Base-by-base conservation (phyloP, 2,113 vertebrate genomes). In the Scartelaos histophorus region DNA sequence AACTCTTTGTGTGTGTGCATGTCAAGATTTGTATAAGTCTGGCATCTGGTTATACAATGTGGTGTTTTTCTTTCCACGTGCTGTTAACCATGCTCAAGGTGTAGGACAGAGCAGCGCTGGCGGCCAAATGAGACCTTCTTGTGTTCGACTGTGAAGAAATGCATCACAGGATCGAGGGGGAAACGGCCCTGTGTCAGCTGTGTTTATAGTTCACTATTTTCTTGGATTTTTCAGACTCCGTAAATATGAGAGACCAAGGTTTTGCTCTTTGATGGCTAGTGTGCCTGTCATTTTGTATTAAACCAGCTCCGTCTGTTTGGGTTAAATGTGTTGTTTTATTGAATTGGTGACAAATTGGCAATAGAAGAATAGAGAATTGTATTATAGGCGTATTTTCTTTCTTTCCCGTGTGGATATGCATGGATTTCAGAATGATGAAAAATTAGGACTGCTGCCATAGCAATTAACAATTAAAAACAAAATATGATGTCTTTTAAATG, bases 1-100 rank as follows among this genome's bases (percentile, higher is more conserved):
- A 85, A 65, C 75, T 85, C 84, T 81, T 71, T 80, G 65, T 66
- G 65, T 73, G 53, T 64, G 75, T 74, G 75, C 72, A 71, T 71
- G 80, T 87, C 76, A 87, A 76, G 75, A 72, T 88, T 71, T 70
- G 66, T 60, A 80, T 43, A 66, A 84, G 79, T 80, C 78, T 90
- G 89, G 86, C 88, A 73, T 82, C 70, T 57, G 15, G 47, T 73
- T 74, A 72, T 67, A 56, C 73, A 78, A 74, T 73, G 73, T 75
- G 71, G 83, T 89, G 88, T 94, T 95, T 93, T 90, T 94, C 94
- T 95, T 94, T 95, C 93, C 93, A 92, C 90, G 90, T 91, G 84
- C 89, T 93, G 92, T 93, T 93, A 84, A 93, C 90, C 90, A 85
- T 87, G 83, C 90, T 92, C 19, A 87, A 93, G 88, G 86, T 93